Base-by-base conservation (phyloP, 2,888 invertebrate species). In the Xestia c-nigrum region DNA sequence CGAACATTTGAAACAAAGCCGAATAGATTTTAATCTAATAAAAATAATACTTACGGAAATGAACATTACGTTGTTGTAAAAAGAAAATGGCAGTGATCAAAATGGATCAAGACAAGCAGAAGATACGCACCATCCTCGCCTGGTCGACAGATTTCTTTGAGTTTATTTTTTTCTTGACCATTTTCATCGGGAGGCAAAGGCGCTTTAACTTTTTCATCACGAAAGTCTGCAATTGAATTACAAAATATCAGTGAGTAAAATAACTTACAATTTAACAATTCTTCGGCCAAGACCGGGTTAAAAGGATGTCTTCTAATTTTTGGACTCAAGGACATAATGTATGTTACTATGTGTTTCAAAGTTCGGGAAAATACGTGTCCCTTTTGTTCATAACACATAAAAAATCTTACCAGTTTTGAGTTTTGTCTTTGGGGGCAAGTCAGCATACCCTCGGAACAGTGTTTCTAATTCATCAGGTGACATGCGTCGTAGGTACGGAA, bases 401-500 rank as follows among this genome's bases (percentile, higher is more conserved):
- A 57, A 55, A 55, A 31, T 65, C 64, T 74, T 72, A 93, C 93
- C 92, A 67, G 81, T 88, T 77, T 90, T 91, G 50, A 81, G 77
- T 21, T 78, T 76, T 1, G 67, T 86, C 57, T 85, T 89, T 1
- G 85, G 74, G 10, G 93, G 93, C 5, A 94, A 69, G 72, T 95
- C 96, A 16, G 95, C 91, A 79, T 94, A 95, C 0, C 96, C 96
- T 19, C 93, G 91, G 87, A 96, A 96, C 47, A 96, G 84, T 10
- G 91, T 93, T 78, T 96, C 95, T 57, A 96, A 90, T 74, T 96
- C 96, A 72, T 94, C 94, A 0, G 96, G 94, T 3, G 93, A 92
- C 94, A 96, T 93, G 52, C 95, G 94, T 24, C 96, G 94, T 40
- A 96, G 90, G 81, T 95, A 96, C 43, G 96, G 95, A 24, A 96